phyloP scores from a whole-genome alignment of 2,113 vertebrate genomes.

The Ciconia maguari region DNA sequence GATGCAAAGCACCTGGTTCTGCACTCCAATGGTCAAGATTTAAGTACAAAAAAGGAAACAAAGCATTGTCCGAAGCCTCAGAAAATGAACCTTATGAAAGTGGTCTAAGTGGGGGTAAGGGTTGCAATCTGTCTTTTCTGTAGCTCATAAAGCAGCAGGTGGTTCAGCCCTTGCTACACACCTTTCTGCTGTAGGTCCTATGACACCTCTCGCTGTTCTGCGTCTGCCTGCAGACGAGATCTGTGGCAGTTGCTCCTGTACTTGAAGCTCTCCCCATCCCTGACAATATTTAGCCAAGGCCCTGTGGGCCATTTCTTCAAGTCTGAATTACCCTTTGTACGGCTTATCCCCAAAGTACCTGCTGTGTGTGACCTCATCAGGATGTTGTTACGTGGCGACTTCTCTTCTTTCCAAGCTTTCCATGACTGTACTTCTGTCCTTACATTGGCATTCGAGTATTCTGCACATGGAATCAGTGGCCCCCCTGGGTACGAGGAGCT shows the following conservation, averaged over 20 bases:
- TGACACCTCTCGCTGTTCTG: rapidly evolving
- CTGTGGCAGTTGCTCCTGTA: not conserved
- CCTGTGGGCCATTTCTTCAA: not conserved
- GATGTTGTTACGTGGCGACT: not conserved
- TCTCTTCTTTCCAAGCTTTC: not conserved
- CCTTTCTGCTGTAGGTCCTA: no score
- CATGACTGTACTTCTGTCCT: not conserved
- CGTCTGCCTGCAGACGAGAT: rapidly evolving
- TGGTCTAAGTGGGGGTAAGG: not conserved
- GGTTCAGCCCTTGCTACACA: not conserved
- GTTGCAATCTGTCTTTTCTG: not conserved
- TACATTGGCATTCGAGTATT: not conserved
- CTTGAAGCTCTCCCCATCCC: not conserved
- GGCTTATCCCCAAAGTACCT: not conserved
- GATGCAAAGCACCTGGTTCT: not conserved
- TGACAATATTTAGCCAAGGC: not conserved
- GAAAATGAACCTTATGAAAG: not conserved
- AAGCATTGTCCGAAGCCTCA: not conserved
- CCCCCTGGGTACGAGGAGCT: not conserved
- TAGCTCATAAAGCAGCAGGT: not conserved
- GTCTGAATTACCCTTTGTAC: not conserved
- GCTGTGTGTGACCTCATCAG: not conserved
- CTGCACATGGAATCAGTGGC: not conserved
- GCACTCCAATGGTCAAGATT: not conserved
- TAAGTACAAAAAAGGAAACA: not conserved